phyloP scores from a whole-genome alignment of 2,888 invertebrate species.

The Cerastis leucographa region DNA sequence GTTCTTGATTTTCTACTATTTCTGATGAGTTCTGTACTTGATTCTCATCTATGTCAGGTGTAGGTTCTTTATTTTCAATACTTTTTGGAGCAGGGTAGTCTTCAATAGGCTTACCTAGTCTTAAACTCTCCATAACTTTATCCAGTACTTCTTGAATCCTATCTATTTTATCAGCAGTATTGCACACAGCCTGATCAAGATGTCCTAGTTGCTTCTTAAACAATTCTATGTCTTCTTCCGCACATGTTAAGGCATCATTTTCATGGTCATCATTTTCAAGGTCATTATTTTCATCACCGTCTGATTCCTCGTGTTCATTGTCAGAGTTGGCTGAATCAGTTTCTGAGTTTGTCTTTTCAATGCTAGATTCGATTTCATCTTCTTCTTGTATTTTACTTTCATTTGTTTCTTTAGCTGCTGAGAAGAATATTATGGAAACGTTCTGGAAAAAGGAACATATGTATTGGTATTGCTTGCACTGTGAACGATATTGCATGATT shows the following conservation, averaged over 20 bases:
- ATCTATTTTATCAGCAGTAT: conserved; percentile 89
- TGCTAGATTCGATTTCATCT: conserved; percentile 67
- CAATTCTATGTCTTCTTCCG: conserved; percentile 85
- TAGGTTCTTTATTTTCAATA: conserved; percentile 38
- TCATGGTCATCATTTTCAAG: conserved; percentile 72
- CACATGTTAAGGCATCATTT: conserved; percentile 75
- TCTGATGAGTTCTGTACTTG: conserved; percentile 89
- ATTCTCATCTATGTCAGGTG: conserved; percentile 9
- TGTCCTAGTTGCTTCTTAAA: conserved; percentile 88
- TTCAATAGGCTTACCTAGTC: conserved; percentile 81
- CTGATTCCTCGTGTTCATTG: conserved; percentile 62
- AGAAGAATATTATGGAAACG: conserved; percentile 96
- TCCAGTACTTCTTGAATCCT: conserved; percentile 89
- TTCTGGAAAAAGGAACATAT: conserved; percentile 78
- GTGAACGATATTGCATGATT: background rate
- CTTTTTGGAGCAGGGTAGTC: conserved; percentile 60
- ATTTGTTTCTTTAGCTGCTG: conserved; percentile 93
- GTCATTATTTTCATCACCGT: conserved; percentile 71
- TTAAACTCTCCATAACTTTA: conserved; percentile 82
- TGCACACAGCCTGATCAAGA: conserved; percentile 89
- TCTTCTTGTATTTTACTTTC: conserved; percentile 86
- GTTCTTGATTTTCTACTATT: conserved; percentile 71
- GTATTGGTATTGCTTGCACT: background rate
- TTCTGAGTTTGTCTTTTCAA: conserved; percentile 73
- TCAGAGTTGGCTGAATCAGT: conserved; percentile 81